A percentile compares a stretch with the other conserved stretches of the same genome.
phyloP scores from a whole-genome alignment of 2,113 vertebrate species.

The Vidua macroura region DNA sequence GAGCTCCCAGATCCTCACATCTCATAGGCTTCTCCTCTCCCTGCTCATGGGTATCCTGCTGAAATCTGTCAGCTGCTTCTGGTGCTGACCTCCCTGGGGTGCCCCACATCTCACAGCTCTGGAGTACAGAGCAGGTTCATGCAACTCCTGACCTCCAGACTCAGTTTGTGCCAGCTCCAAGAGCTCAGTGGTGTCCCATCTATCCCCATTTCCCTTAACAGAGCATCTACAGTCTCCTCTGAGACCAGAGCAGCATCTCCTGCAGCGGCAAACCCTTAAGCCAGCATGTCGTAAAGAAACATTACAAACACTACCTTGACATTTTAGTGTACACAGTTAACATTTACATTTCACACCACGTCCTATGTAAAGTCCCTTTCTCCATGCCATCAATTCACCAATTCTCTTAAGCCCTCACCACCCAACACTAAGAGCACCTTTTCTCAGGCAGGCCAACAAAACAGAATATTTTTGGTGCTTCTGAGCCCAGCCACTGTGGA shows the following conservation, averaged over 20 bases:
- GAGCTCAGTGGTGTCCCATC: not conserved
- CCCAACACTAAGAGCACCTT: not conserved
- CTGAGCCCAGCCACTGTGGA: not conserved
- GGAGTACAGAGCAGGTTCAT: not conserved
- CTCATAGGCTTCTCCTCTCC: not conserved
- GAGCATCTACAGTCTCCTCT: not conserved
- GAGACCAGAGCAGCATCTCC: not conserved
- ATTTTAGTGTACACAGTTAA: constrained; percentile 16
- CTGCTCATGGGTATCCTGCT: not conserved
- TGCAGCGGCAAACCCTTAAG: not conserved
- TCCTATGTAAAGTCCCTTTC: not conserved
- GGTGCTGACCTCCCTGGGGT: not conserved
- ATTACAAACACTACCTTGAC: not conserved
- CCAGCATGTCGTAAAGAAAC: not conserved
- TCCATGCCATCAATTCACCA: not conserved
- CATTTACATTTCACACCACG: constrained; percentile 26
- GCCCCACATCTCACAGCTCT: not conserved
- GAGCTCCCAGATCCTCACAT: not conserved
- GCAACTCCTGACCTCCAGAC: not conserved
- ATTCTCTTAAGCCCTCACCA: not conserved
- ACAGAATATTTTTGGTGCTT: not conserved
- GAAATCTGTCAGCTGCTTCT: not conserved
- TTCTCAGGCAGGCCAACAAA: not conserved
- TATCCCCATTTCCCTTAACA: not conserved
- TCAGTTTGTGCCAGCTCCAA: not conserved